Percentiles rank a stretch among this genome's conserved stretches.
Conservation (phyloP, 2,888 invertebrate genomes). For the Schizaphis graminum region DNA sequence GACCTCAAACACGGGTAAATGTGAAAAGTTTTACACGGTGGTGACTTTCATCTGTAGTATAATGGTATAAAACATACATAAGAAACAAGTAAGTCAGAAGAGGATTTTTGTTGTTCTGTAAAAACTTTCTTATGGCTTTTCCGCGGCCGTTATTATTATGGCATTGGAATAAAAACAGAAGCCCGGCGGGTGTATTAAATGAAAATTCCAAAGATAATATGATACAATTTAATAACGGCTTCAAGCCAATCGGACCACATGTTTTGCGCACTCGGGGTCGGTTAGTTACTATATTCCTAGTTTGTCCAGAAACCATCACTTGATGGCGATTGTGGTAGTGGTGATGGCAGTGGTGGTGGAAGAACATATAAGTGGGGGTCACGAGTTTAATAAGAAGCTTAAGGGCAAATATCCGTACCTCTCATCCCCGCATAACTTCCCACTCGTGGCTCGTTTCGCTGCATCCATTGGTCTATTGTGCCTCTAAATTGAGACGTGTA, state of each 20-base stretch:
- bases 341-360: neutral
- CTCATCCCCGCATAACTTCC: neutral
- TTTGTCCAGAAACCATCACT: conserved; percentile 29
- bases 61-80: neutral
- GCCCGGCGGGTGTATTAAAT: conserved; percentile 45
- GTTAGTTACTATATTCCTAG: conserved; percentile 6
- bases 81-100: neutral
- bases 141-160: neutral
- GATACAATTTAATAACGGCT: conserved; percentile 51
- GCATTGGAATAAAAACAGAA: conserved; percentile 43
- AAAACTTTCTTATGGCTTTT: conserved; percentile 13
- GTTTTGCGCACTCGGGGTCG: conserved; percentile 15
- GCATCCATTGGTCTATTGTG: conserved; percentile 4
- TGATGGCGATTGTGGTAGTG: no score
- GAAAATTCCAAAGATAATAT: conserved; percentile 60
- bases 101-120: conserved; percentile 6
- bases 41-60: neutral
- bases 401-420: conserved; percentile 11
- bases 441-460: no score
- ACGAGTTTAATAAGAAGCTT: conserved; percentile 58
- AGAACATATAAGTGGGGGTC: neutral
- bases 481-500: conserved; percentile 42
- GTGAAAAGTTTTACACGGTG: neutral
- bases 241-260: conserved; percentile 36
- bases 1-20: neutral